Percentiles rank a stretch among this genome's conserved stretches.
Evolutionary conservation across 1,140 invertebrate species (phyloP).

Genomic region (Callitettix versicolor): DNA sequence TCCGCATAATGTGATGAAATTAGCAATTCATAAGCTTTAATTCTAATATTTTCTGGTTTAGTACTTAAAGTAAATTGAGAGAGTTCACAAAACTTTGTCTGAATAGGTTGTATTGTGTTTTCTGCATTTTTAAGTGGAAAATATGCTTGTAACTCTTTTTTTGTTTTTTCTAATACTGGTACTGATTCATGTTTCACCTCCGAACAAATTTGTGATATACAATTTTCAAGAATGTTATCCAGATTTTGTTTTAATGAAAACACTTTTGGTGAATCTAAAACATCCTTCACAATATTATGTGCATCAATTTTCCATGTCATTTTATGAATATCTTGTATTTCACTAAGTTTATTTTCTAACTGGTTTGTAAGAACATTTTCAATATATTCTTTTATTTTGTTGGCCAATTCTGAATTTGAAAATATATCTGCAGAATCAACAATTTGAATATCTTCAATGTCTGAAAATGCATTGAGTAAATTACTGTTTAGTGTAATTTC

Average conservation of each 20-base stretch:
- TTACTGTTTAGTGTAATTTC: no score
- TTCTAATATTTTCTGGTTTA: conserved; percentile 1
- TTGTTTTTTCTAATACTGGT: neutral
- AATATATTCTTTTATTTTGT: neutral
- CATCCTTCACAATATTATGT: neutral
- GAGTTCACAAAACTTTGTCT: neutral
- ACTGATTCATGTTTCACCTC: no score
- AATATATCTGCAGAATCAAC: no score
- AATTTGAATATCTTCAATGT: no score
- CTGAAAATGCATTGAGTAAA: no score
- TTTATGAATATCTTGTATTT: neutral
- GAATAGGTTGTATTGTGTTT: neutral
- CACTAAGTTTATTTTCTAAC: neutral
- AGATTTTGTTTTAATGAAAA: neutral
- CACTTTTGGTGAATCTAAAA: neutral
- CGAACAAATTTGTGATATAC: neutral
- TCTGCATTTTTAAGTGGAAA: neutral
- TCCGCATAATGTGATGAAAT: neutral
- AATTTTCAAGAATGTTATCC: conserved; percentile 1
- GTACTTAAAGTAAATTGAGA: neutral
- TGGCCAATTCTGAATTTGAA: neutral
- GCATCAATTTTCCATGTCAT: conserved; percentile 8
- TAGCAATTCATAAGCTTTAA: neutral
- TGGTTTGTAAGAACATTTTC: neutral
- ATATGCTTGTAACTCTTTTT: neutral